Percentiles rank a stretch among this genome's conserved stretches.
Conservation (phyloP, 2,113 vertebrate species). For the Stercorarius parasiticus region DNA sequence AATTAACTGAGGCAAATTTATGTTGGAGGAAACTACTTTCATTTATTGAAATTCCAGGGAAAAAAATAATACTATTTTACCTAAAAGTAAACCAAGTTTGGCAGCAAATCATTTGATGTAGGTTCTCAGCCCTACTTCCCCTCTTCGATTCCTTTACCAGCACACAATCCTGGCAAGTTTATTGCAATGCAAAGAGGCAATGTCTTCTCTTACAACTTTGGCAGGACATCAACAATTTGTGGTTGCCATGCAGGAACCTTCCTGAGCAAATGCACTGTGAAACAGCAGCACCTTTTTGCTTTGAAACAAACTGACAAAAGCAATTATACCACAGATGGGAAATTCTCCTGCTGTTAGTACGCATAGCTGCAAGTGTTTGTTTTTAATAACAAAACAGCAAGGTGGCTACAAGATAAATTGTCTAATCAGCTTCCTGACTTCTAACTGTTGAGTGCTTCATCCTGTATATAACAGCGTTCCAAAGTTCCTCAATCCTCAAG, state of each 20-base stretch:
- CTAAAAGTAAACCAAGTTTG: not conserved
- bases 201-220: not conserved
- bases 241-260: not conserved
- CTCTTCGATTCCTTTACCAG: not conserved
- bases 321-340: not conserved
- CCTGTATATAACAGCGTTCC: not conserved
- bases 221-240: not conserved
- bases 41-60: not conserved
- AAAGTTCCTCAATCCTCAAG: not conserved
- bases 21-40: not conserved
- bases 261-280: not conserved
- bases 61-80: not conserved
- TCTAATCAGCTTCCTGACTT: not conserved
- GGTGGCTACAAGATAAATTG: not conserved
- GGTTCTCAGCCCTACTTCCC: not conserved
- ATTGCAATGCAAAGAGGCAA: not conserved
- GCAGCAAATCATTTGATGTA: not conserved
- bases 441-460: not conserved
- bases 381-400: not conserved
- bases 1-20: not conserved
- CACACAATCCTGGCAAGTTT: not conserved
- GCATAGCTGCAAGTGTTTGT: not conserved
- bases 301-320: not conserved
- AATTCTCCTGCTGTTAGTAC: not conserved
- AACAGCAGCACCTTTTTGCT: not conserved